Base-by-base conservation (phyloP, 2,113 vertebrate genomes). In the Puntigrus tetrazona region DNA sequence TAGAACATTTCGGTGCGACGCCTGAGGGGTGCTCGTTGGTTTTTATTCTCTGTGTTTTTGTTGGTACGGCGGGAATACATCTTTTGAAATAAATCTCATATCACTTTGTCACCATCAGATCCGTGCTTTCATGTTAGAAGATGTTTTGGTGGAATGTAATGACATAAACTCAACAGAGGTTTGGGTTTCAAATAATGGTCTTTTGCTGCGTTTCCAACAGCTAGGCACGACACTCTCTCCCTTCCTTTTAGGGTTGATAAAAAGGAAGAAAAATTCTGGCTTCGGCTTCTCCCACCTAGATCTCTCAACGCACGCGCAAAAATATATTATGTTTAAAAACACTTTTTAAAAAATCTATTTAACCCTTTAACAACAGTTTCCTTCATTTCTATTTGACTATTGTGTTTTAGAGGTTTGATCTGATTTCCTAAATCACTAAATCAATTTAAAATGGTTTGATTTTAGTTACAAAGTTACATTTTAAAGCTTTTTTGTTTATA, bases 121-220 rank as follows among this genome's bases (percentile, higher is more conserved):
- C 43, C 22, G 31, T 84, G 83, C 84, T 81, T 85, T 79, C 55
- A 80, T 70, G 83, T 75, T 50, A 38, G 41, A 83, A 34, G 81
- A 85, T 84, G 61, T 81, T 50, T 29, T 78, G 50, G 59, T 83
- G 87, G 80, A 88, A 80, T 69, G 87, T 86, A 77, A 81, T 67
- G 59, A 73, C 84, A 75, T 45, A 81, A 77, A 88, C 86, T 79
- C 80, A 92, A 89, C 88, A 82, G 81, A 82, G 38, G 76, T 88
- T 89, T 81, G 73, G 13, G 81, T 88, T 86, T 82, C 85, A 89
- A 86, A 90, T 86, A 87, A 76, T 90, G 84, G 75, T 57, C 78
- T 89, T 89, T 92, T 79, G 84, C 73, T 88, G 91, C 82, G 76
- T 91, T 93, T 92, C 86, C 89, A 90, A 89, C 84, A 89, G 87